Conservation (phyloP, 1,140 invertebrate species). For the Ruditapes philippinarum region DNA sequence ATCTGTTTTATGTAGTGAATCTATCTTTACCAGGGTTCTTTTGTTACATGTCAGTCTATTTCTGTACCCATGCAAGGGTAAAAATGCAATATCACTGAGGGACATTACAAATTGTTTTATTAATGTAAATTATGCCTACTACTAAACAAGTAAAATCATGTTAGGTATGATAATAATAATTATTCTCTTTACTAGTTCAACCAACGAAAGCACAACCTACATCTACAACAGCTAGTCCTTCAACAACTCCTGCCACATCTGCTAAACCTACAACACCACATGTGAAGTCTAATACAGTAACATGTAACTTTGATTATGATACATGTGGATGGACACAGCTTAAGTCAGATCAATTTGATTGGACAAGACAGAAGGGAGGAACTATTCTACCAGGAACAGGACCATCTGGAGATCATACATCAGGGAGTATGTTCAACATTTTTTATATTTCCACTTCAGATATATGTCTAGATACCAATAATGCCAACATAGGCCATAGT, state of each 20-base stretch:
- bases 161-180: no score
- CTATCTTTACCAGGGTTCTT: no score
- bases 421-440: conserved; percentile 69
- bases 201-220: conserved; percentile 62
- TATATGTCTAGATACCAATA: no score
- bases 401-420: conserved; percentile 76
- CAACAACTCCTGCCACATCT: conserved; percentile 55
- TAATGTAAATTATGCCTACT: no score
- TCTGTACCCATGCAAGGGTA: no score
- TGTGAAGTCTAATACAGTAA: conserved; percentile 35
- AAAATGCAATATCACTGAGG: no score
- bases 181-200: conserved; percentile 28
- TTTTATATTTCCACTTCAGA: no score
- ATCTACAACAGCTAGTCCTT: conserved; percentile 24
- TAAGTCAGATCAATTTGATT: conserved; percentile 92
- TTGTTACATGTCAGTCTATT: no score
- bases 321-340: conserved; percentile 92
- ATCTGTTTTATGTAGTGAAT: no score
- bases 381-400: conserved; percentile 86
- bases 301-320: conserved; percentile 91
- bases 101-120: no score
- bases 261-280: conserved; percentile 42
- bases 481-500: no score
- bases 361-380: conserved; percentile 90
- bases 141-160: no score